phyloP scores from a whole-genome alignment of 2,113 vertebrate genomes.

The Malurus cyaneus region DNA sequence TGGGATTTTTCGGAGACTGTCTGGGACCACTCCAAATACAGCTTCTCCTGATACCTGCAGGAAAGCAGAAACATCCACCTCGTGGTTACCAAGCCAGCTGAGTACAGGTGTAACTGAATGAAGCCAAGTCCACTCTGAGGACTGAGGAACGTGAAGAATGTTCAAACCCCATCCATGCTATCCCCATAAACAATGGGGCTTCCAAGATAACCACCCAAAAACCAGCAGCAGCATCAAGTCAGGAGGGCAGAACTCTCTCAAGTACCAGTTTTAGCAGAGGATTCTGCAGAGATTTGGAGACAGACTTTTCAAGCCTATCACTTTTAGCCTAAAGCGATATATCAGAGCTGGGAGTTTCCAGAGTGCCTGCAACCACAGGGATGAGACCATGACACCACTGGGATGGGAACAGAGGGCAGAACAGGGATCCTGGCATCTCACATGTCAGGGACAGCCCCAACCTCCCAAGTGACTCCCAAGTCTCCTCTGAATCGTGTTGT shows the following conservation, averaged over 20 bases:
- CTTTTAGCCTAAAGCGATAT: not conserved
- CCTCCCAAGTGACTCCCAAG: not conserved
- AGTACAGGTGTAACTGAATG: not conserved
- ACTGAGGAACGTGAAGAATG: not conserved
- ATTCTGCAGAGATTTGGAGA: not conserved
- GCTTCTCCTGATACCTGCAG: conserved; percentile 78
- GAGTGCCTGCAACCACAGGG: not conserved
- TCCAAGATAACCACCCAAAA: not conserved
- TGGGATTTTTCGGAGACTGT: conserved; percentile 84
- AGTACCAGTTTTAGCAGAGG: not conserved
- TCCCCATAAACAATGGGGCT: not conserved
- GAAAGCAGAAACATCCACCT: not conserved
- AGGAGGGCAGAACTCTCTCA: not conserved
- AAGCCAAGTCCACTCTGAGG: not conserved
- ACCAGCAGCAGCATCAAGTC: not conserved
- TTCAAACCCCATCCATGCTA: not conserved
- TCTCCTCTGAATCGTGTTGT: not conserved
- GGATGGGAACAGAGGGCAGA: not conserved
- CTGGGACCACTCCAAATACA: conserved; percentile 82
- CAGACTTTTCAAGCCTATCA: not conserved
- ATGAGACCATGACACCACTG: not conserved
- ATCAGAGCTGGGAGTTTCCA: not conserved
- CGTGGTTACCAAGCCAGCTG: not conserved
- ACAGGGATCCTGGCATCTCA: not conserved
- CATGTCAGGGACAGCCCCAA: not conserved